phyloP scores from a whole-genome alignment of 2,113 vertebrate genomes.

The Fukomys damarensis region DNA sequence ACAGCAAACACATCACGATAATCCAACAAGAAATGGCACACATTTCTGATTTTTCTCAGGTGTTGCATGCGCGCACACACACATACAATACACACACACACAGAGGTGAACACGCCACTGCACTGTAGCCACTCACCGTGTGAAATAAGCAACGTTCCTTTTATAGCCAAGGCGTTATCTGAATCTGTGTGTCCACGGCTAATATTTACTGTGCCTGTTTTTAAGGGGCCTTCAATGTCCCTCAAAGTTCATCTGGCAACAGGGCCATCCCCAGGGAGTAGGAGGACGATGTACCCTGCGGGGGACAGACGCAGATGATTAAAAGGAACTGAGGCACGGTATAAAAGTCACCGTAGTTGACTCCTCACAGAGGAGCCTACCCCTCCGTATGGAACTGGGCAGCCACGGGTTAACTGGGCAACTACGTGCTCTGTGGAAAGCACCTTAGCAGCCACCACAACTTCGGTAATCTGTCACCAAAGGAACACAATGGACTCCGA shows the following conservation, averaged over 20 bases:
- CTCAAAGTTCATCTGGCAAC: constrained; percentile 48
- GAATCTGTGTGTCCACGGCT: constrained; percentile 16
- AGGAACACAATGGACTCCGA: too few relatives aligned
- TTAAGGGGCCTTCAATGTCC: neutral
- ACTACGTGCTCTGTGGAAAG: too few relatives aligned
- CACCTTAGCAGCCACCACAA: too few relatives aligned
- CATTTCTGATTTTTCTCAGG: constrained; percentile 31
- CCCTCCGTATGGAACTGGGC: too few relatives aligned
- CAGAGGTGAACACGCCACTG: neutral
- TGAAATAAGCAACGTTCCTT: constrained; percentile 50
- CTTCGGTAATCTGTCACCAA: too few relatives aligned
- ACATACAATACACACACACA: too few relatives aligned
- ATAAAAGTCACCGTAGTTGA: neutral
- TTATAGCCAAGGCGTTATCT: constrained; percentile 13
- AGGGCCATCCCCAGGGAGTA: neutral
- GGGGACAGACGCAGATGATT: neutral
- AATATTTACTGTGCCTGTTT: constrained; percentile 48
- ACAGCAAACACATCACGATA: constrained; percentile 4
- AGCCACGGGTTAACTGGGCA: too few relatives aligned
- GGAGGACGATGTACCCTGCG: too few relatives aligned
- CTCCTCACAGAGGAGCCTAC: too few relatives aligned
- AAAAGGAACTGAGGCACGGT: constrained; percentile 56
- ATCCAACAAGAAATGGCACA: neutral
- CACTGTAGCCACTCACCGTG: constrained; percentile 17
- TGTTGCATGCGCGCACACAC: neutral